Evolutionary conservation across 2,797 vertebrate species (phyloP), one percentile per base, ranked within the genome.

Genomic region (Gymnodraco acuticeps): DNA sequence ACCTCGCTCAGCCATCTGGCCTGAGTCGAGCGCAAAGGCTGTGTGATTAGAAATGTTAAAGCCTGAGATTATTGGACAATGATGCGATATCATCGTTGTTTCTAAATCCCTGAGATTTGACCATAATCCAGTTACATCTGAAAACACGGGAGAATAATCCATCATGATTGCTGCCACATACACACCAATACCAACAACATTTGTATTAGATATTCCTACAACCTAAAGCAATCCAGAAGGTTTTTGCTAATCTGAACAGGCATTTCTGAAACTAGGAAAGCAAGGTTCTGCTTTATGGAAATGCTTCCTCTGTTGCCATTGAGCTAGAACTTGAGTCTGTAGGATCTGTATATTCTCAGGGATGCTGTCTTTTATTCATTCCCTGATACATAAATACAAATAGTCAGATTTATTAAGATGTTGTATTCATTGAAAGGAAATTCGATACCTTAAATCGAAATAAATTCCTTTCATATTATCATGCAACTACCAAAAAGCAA

Each of bases 1-100:
- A 78, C 75, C 70, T 84, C 15, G 10, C 51, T 53, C 17, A 3
- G 61, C 82, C 84, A 88, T 92, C 86, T 89, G 86, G 73, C 76
- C 61, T 0, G 20, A 45, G 78, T 76, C 58, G 53, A 68, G 68
- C 56, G n/a, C 79, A 69, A 59, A 83, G 74, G 76, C 20, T 58
- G n/a, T 23, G 58, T 64, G 77, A 83, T 84, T 81, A 63, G 64
- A 71, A 70, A 51, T 73, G 71, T 84, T 83, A 86, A 79, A 80
- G 71, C 62, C 69, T 9, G 15, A 86, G 71, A 86, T 74, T 79
- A 88, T 88, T 85, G 69, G 71, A 83, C 80, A 75, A 20, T 75
- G 64, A 84, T 84, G 73, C 27, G 10, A 64, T 75, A 67, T 81
- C 48, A 63, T 75, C 46, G 70, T 75, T 84, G 19, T 54, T 47